Percentiles rank a stretch among this genome's conserved stretches.
These are phyloP conservation scores for Papilio polytes DNA, from an alignment of 1,140 invertebrate genomes.

Conservation along the genomic window DNA sequence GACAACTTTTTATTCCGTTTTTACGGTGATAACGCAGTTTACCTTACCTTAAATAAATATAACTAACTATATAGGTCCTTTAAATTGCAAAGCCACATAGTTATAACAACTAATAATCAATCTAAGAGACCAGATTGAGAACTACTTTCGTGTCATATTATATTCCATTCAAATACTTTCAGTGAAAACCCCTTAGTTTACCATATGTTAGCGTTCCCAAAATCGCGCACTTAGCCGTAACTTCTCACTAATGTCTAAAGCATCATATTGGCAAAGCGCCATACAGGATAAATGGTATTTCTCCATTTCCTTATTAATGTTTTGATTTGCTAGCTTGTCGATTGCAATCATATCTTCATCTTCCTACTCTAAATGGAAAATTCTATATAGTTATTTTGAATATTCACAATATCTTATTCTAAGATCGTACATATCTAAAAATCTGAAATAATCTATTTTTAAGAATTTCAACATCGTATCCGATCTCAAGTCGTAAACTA, in stretches of 20 bases:
- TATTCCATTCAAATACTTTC: no score
- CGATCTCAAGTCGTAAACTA: background rate
- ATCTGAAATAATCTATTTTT: no score
- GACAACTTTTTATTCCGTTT: background rate
- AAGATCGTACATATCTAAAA: background rate
- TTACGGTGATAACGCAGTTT: no score
- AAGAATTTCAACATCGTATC: no score
- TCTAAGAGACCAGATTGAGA: no score
- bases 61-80: no score
- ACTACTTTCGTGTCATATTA: no score
- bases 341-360: constrained; percentile 10
- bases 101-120: no score
- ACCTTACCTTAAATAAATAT: no score
- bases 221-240: background rate
- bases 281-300: constrained; percentile 5
- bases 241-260: background rate
- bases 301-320: constrained; percentile 8
- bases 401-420: background rate
- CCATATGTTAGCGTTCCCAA: background rate
- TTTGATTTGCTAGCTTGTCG: constrained; percentile 11
- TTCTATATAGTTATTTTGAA: background rate
- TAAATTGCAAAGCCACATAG: no score
- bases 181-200: background rate
- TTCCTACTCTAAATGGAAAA: background rate
- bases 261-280: constrained; percentile 4